Percentiles rank a stretch among this genome's conserved stretches.
These are phyloP conservation scores for Crypturellus tataupa DNA, from an alignment of 2,797 vertebrate species.

Conservation along the genomic window DNA sequence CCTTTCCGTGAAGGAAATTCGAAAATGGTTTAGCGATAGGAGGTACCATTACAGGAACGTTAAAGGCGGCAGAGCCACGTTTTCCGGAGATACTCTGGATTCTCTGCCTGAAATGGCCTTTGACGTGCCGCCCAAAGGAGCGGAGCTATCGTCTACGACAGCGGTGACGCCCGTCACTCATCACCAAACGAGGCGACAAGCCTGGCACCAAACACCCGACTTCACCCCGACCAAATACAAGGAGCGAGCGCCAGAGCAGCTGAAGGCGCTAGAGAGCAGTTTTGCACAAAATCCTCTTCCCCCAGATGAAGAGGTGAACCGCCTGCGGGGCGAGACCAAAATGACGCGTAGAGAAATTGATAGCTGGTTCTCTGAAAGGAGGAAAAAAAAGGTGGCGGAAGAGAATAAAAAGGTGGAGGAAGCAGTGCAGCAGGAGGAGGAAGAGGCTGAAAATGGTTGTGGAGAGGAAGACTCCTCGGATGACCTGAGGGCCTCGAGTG, in stretches of 20 bases:
- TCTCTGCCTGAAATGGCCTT: constrained; percentile 80
- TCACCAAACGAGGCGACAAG: constrained; percentile 84
- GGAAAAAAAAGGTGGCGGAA: constrained; percentile 86
- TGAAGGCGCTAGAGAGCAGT: constrained; percentile 92
- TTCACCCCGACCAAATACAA: constrained; percentile 95
- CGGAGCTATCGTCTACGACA: constrained; percentile 42
- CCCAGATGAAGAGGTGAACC: constrained; percentile 91
- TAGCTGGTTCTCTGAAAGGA: constrained; percentile 94
- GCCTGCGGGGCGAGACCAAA: constrained; percentile 92
- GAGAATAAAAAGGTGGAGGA: constrained; percentile 86
- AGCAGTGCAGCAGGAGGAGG: constrained; percentile 77
- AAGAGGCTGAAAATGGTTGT: constrained; percentile 59
- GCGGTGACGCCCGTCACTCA: constrained; percentile 48
- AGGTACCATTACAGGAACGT: constrained; percentile 94
- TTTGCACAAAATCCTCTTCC: constrained; percentile 90
- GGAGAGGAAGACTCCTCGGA: constrained; percentile 73
- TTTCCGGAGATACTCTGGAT: constrained; percentile 80
- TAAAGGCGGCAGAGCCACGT: constrained; percentile 63
- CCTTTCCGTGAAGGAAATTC: constrained; percentile 92
- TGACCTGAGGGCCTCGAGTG: constrained; percentile 80
- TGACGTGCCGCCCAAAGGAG: constrained; percentile 76
- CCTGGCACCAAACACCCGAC: constrained; percentile 90
- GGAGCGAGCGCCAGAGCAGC: constrained; percentile 94
- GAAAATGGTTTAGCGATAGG: constrained; percentile 98
- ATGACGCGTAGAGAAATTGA: constrained; percentile 98